Percentiles rank a stretch among this genome's conserved stretches.
Evolutionary conservation across 2,113 vertebrate species (phyloP).

Genomic region (Grammomys surdaster): DNA sequence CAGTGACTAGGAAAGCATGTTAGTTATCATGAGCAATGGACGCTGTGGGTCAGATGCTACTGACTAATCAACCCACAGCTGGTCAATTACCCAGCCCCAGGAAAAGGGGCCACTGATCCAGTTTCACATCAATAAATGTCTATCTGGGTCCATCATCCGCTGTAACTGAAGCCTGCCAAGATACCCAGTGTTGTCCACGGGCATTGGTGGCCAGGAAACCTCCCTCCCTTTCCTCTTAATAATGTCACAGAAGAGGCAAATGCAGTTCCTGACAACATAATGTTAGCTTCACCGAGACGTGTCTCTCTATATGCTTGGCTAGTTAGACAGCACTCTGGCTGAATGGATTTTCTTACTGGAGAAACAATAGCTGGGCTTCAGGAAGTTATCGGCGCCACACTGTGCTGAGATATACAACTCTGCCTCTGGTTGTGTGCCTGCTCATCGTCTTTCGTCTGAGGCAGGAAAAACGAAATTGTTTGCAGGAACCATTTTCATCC

Average conservation of each 20-base stretch:
- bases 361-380: constrained; percentile 56
- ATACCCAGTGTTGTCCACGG: constrained; percentile 36
- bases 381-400: constrained; percentile 47
- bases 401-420: constrained; percentile 60
- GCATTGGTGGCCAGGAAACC: constrained; percentile 67
- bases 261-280: constrained; percentile 73
- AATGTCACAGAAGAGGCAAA: constrained; percentile 79
- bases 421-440: constrained; percentile 42
- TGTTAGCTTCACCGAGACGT: constrained; percentile 77
- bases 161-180: constrained; percentile 55
- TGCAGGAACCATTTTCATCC: constrained; percentile 54
- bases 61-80: constrained; percentile 61
- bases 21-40: constrained; percentile 53
- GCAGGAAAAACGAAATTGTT: constrained; percentile 50
- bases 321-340: constrained; percentile 55
- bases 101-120: constrained; percentile 50
- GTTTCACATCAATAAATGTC: constrained; percentile 50
- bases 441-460: constrained; percentile 11
- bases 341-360: constrained; percentile 73
- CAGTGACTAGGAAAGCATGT: constrained; percentile 66
- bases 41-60: constrained; percentile 71
- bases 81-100: constrained; percentile 53
- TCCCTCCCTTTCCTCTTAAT: constrained; percentile 61
- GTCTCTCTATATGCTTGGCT: constrained; percentile 59
- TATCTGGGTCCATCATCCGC: neutral